These are phyloP conservation scores for Protonemura montana DNA, from an alignment of 2,888 invertebrate genomes.

Conservation along the genomic window DNA sequence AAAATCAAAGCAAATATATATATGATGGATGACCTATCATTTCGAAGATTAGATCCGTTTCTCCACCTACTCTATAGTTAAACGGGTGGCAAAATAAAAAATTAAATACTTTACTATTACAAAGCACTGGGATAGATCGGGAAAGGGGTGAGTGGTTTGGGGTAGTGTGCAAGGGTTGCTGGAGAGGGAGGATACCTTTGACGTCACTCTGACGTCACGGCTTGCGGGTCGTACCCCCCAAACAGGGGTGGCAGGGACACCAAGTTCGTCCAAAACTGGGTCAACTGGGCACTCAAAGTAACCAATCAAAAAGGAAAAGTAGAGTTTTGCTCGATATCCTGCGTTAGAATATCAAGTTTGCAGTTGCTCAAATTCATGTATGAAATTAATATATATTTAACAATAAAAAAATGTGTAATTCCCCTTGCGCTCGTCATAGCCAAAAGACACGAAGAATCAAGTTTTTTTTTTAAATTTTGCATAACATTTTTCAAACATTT, in stretches of 20 bases:
- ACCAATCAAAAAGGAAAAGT: not conserved
- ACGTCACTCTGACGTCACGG: slow-evolving; percentile 7
- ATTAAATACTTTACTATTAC: not conserved
- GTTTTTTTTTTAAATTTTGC: no score
- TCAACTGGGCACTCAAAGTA: not conserved
- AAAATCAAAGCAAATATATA: no score
- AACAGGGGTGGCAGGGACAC: not conserved
- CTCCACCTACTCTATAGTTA: not conserved
- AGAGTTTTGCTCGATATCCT: not conserved
- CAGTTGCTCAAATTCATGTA: no score
- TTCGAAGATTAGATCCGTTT: not conserved
- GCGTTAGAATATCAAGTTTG: not conserved
- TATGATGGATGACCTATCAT: not conserved
- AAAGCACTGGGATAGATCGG: not conserved
- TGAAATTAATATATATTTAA: no score
- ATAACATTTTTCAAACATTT: no score
- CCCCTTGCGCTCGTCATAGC: no score
- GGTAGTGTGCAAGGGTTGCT: not conserved
- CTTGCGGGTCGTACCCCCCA: not conserved
- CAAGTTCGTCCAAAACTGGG: not conserved
- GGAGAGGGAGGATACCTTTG: slow-evolving; percentile 9
- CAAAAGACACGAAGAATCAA: no score
- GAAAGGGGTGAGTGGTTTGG: not conserved
- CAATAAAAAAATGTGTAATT: no score
- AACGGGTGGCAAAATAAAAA: not conserved